Evolutionary conservation across 2,113 vertebrate genomes (phyloP).

Genomic region (Sinocyclocheilus anshuiensis): DNA sequence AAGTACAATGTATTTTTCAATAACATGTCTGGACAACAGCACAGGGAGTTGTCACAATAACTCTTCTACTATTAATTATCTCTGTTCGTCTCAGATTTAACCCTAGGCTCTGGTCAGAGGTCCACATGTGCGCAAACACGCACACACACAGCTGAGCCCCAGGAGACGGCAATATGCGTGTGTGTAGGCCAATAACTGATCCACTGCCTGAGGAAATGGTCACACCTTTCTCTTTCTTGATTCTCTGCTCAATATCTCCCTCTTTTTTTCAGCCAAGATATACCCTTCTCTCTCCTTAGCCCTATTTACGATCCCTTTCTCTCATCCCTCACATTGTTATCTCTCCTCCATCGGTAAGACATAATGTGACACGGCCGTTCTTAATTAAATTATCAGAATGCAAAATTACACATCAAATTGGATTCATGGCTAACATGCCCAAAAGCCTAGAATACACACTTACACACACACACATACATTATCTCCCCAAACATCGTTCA

Average conservation of each 20-base stretch:
- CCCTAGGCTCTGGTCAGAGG: conserved; percentile 32
- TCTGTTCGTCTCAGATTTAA: conserved; percentile 11
- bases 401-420: conserved; percentile 52
- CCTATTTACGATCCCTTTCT: neutral
- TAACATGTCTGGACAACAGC: conserved; percentile 37
- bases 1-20: conserved; percentile 21
- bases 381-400: conserved; percentile 58
- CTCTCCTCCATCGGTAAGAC: conserved; percentile 23
- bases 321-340: neutral
- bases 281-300: neutral
- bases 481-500: conserved; percentile 26
- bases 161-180: neutral
- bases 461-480: conserved; percentile 32
- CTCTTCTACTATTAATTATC: conserved; percentile 37
- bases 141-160: conserved; percentile 19
- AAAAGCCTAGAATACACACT: conserved; percentile 37
- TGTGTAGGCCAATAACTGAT: conserved; percentile 8
- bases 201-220: conserved; percentile 10
- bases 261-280: neutral
- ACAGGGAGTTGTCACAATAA: conserved; percentile 35
- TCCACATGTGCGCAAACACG: neutral
- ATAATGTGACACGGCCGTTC: conserved; percentile 36
- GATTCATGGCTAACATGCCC: conserved; percentile 55
- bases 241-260: conserved; percentile 6
- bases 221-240: conserved; percentile 9